Evolutionary conservation across 2,113 vertebrate species (phyloP).

Genomic region (Bucco capensis): DNA sequence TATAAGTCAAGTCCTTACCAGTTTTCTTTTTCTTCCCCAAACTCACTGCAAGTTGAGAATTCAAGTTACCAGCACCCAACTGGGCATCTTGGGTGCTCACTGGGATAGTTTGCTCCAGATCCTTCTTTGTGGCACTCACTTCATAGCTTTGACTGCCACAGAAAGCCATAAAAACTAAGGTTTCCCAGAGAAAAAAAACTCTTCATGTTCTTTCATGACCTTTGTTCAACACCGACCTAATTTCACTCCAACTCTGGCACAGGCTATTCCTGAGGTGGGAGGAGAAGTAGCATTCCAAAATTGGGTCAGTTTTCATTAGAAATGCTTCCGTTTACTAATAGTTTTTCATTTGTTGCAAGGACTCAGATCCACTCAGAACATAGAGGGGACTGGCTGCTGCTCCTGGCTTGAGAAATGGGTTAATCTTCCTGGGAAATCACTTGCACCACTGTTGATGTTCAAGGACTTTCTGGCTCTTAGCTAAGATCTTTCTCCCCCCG

Average conservation of each 20-base stretch:
- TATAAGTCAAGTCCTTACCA: background rate
- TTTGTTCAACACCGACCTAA: conserved; percentile 50
- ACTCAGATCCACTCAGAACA: background rate
- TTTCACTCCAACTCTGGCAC: conserved; percentile 6
- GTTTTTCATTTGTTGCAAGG: background rate
- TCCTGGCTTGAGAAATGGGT: conserved; percentile 3
- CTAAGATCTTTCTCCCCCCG: accelerated
- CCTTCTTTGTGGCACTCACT: background rate
- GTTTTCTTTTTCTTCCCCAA: background rate
- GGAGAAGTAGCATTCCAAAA: conserved; percentile 20
- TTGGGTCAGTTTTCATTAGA: conserved; percentile 51
- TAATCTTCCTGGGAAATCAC: conserved; percentile 9
- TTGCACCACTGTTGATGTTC: background rate
- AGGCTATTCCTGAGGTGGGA: conserved; percentile 24
- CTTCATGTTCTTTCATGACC: conserved; percentile 22
- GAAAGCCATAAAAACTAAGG: conserved; percentile 2
- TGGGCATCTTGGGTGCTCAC: background rate
- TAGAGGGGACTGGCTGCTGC: background rate
- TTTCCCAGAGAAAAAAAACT: conserved; percentile 19
- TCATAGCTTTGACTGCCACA: conserved; percentile 28
- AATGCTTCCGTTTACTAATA: conserved; percentile 8
- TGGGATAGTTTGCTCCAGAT: background rate
- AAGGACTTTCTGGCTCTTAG: background rate
- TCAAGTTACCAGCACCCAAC: background rate
- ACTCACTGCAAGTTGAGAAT: background rate